A percentile compares a stretch with the other conserved stretches of the same genome.
These are phyloP conservation scores for Andinoacara biseriatus DNA, from an alignment of 2,113 vertebrate genomes.

Conservation along the genomic window DNA sequence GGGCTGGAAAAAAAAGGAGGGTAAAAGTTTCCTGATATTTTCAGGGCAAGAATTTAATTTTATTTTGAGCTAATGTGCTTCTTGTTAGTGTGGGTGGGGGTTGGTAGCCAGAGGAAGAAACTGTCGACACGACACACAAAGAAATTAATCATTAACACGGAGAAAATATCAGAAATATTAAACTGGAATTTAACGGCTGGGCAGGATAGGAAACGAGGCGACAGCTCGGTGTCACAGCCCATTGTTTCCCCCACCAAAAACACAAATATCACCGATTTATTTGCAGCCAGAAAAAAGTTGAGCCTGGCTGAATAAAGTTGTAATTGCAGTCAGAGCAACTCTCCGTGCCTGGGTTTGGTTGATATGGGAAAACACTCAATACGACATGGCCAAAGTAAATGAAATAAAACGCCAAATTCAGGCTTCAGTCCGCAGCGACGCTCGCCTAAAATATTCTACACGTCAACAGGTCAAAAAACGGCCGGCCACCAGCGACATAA, in stretches of 20 bases:
- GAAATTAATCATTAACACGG: conserved; percentile 84
- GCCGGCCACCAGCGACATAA: rapidly evolving
- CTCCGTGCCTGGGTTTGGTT: conserved; percentile 37
- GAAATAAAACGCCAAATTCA: conserved; percentile 22
- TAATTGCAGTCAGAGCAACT: conserved; percentile 70
- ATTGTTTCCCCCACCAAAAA: background rate
- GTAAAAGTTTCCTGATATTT: conserved; percentile 72
- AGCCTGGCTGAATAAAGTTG: conserved; percentile 74
- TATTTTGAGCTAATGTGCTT: conserved; percentile 37
- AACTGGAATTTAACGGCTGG: conserved; percentile 40
- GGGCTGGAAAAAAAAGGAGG: conserved; percentile 9
- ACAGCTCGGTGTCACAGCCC: conserved; percentile 6
- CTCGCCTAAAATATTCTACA: conserved; percentile 7
- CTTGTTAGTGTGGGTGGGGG: conserved; percentile 72
- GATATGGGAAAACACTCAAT: conserved; percentile 77
- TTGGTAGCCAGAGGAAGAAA: conserved; percentile 63
- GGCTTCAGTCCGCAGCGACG: conserved; percentile 16
- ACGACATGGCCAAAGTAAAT: conserved; percentile 63
- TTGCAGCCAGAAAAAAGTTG: conserved; percentile 66
- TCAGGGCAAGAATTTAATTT: conserved; percentile 34
- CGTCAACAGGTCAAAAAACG: conserved; percentile 17
- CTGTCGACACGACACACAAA: conserved; percentile 84
- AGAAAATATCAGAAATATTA: conserved; percentile 76
- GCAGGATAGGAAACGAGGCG: background rate
- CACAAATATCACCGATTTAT: conserved; percentile 26